Conservation (phyloP, 2,888 invertebrate species). For the Sarcophaga carnaria region DNA sequence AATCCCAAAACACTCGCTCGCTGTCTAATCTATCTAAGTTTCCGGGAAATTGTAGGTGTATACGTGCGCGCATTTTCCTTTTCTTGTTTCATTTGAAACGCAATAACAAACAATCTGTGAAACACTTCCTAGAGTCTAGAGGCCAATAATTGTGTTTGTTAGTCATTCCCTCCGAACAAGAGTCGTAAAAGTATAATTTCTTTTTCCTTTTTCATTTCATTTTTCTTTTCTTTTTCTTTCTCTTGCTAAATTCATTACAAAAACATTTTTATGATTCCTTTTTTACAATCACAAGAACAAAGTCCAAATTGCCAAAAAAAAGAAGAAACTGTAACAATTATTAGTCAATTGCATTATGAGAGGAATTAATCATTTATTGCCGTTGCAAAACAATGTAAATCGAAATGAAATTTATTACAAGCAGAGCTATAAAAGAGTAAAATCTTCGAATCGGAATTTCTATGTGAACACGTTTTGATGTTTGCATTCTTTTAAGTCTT, state of each 20-base stretch:
- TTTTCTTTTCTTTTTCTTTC: too few relatives aligned
- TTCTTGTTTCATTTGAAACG: conserved; percentile 10
- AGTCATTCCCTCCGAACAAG: conserved; percentile 22
- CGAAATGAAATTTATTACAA: neutral
- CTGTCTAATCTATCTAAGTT: neutral
- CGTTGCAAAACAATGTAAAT: neutral
- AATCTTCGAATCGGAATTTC: neutral
- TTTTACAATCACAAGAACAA: conserved; percentile 13
- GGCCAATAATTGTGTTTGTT: conserved; percentile 26
- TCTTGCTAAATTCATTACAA: too few relatives aligned
- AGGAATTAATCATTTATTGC: neutral
- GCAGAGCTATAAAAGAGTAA: conserved; percentile 16
- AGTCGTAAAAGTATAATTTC: conserved; percentile 28
- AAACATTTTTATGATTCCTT: conserved; percentile 15
- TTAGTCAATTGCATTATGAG: conserved; percentile 20
- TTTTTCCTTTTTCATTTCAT: neutral
- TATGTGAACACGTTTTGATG: neutral
- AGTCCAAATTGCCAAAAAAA: conserved; percentile 17
- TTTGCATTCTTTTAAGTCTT: conserved; percentile 29
- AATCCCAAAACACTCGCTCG: too few relatives aligned
- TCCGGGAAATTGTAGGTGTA: conserved; percentile 12
- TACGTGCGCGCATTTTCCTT: too few relatives aligned
- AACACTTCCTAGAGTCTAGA: conserved; percentile 50
- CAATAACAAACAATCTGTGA: conserved; percentile 11
- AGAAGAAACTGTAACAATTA: conserved; percentile 21